These are phyloP conservation scores for Chaetodon auriga DNA, from an alignment of 2,113 vertebrate species.

Conservation along the genomic window DNA sequence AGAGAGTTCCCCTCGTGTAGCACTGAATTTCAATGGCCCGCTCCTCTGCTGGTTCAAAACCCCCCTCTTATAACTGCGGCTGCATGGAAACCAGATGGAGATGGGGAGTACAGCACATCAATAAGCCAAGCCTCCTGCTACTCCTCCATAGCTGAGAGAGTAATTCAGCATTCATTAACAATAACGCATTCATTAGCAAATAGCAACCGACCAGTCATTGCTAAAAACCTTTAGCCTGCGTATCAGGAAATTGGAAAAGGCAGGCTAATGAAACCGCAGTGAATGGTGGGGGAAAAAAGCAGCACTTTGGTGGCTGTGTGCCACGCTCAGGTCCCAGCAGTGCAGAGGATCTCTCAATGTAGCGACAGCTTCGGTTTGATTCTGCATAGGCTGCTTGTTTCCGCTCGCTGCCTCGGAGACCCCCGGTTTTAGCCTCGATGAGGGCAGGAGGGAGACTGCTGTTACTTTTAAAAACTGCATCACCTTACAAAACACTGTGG, in stretches of 20 bases:
- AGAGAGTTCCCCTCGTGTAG: conserved; percentile 57
- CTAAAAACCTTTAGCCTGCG: conserved; percentile 40
- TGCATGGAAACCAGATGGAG: conserved; percentile 62
- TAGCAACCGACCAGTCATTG: conserved; percentile 47
- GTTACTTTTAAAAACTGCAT: conserved; percentile 35
- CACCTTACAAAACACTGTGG: conserved; percentile 23
- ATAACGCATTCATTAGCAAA: conserved; percentile 58
- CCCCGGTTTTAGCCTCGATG: conserved; percentile 21
- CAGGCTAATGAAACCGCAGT: conserved; percentile 61
- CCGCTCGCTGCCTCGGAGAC: conserved; percentile 19
- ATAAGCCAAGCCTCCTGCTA: conserved; percentile 48
- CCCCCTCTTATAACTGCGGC: conserved; percentile 30
- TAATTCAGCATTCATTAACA: conserved; percentile 64
- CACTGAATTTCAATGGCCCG: conserved; percentile 70
- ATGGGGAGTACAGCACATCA: conserved; percentile 57
- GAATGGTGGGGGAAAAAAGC: conserved; percentile 55
- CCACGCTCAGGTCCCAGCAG: conserved; percentile 51
- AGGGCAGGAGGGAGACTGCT: conserved; percentile 24
- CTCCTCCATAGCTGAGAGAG: conserved; percentile 48
- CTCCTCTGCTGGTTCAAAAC: conserved; percentile 24
- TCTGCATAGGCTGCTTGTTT: conserved; percentile 53
- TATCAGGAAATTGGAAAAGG: conserved; percentile 70
- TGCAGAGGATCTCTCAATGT: conserved; percentile 36
- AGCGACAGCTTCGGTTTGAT: conserved; percentile 52
- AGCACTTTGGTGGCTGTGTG: conserved; percentile 52